Base-by-base conservation (phyloP, 1,140 invertebrate genomes). In the Druon quercuslanigerum region DNA sequence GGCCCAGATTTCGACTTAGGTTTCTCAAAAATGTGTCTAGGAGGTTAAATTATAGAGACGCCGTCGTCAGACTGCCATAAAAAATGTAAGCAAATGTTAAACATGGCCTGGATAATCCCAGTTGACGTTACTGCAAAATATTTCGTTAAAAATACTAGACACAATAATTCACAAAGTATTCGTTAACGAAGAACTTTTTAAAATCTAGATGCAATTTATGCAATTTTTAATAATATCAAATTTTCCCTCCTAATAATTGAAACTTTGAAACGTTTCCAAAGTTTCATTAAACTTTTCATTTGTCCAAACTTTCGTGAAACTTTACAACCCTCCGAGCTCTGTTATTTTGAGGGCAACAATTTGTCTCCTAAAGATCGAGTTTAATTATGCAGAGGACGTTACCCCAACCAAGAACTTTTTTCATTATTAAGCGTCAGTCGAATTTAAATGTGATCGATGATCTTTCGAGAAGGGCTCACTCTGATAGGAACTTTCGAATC, bases 361-460 rank as follows among this genome's bases (percentile, higher is more conserved):
- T 25, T 60, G 25, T 40, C 40, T 40, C 14, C 40, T 11, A 46
- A 40, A 66, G 60, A 16, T 40, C 16, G 33, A n/a, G 14, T 13
- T 16, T 66, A 66, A 66, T 66, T 66, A 66, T 33, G 40, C 40
- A 33, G 25, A 9, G 17, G 52, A 54, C 52, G 60, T 46, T 16
- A 46, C 60, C 33, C 60, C 40, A 66, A 66, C 40, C 16, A 46
- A 9, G 60, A 66, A 66, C 25, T 46, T 33, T 66, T 66, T 66
- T 66, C 20, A 16, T 14, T 66, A 33, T 66, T 33, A 7, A 40
- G 25, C 40, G 60, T 66, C 60, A 66, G 60, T 81, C 76, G 73
- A 77, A 79, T 82, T 83, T 79, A 80, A 57, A 51, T 51, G 52
- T 84, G 83, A 81, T 87, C 80, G 87, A 88, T 88, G 85, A 87